A percentile compares a stretch with the other conserved stretches of the same genome.
Evolutionary conservation across 2,797 vertebrate genomes (phyloP).

Genomic region (Spheniscus humboldti): DNA sequence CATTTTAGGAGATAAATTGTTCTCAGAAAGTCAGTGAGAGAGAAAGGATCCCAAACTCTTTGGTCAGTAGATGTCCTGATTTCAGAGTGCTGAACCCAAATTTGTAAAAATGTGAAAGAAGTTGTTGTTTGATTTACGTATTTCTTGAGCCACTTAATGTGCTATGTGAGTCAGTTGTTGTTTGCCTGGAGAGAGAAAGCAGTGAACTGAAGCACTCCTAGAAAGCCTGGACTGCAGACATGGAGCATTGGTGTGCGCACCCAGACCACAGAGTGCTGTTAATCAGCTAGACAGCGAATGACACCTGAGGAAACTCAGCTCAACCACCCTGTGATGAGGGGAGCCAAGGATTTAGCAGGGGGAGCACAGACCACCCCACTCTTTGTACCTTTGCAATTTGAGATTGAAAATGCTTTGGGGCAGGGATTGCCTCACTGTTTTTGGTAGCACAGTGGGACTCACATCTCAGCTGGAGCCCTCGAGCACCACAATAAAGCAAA

Average conservation of each 20-base stretch:
- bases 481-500: not conserved
- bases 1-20: not conserved
- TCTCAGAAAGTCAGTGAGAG: not conserved
- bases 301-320: not conserved
- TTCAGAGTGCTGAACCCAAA: not conserved
- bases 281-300: not conserved
- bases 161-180: not conserved
- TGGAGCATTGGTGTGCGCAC: not conserved
- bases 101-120: not conserved
- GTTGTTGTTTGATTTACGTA: not conserved
- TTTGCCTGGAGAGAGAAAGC: not conserved
- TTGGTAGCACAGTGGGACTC: not conserved
- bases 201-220: not conserved
- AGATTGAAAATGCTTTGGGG: not conserved
- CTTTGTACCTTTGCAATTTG: not conserved
- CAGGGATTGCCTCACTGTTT: not conserved
- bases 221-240: not conserved
- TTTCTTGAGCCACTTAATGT: not conserved
- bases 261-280: not conserved
- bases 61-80: not conserved
- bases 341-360: not conserved
- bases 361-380: not conserved
- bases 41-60: not conserved
- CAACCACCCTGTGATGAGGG: fast-evolving
- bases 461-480: not conserved